phyloP scores from a whole-genome alignment of 2,888 invertebrate species.

The Dryococelus australis region DNA sequence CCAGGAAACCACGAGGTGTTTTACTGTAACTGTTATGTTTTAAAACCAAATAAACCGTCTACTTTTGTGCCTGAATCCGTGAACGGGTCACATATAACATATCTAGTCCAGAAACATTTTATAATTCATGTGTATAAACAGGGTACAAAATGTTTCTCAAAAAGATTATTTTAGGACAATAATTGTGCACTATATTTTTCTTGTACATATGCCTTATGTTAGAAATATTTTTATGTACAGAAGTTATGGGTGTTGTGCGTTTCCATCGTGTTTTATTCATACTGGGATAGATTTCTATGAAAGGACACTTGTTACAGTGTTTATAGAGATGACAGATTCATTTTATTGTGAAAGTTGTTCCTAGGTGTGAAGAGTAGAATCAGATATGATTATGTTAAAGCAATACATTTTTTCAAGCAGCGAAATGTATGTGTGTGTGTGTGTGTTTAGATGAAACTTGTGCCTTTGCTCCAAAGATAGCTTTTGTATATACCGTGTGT shows the following conservation, averaged over 20 bases:
- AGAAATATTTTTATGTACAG: slow-evolving; percentile 1
- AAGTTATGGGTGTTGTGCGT: not conserved
- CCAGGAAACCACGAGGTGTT: not conserved
- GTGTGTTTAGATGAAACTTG: not conserved
- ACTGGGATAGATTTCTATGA: not conserved
- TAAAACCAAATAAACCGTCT: slow-evolving; percentile 19
- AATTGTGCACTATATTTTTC: slow-evolving; percentile 13
- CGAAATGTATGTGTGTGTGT: not conserved
- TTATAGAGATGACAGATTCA: not conserved
- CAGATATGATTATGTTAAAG: not conserved
- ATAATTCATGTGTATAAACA: slow-evolving; percentile 18
- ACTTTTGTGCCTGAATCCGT: slow-evolving; percentile 26
- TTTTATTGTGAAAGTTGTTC: slow-evolving; percentile 11
- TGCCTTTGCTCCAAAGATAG: slow-evolving; percentile 16
- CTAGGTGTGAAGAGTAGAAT: not conserved
- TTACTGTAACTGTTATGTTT: not conserved
- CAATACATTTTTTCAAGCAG: not conserved
- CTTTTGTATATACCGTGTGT: slow-evolving; percentile 5
- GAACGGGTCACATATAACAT: slow-evolving; percentile 24
- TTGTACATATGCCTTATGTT: not conserved
- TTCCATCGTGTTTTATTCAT: not conserved
- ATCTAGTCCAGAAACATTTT: slow-evolving; percentile 28
- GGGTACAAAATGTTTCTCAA: slow-evolving; percentile 11
- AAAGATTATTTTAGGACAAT: slow-evolving; percentile 16
- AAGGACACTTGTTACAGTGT: slow-evolving; percentile 1